Conservation (phyloP, 1,140 invertebrate genomes). For the Leucophenga varia region DNA sequence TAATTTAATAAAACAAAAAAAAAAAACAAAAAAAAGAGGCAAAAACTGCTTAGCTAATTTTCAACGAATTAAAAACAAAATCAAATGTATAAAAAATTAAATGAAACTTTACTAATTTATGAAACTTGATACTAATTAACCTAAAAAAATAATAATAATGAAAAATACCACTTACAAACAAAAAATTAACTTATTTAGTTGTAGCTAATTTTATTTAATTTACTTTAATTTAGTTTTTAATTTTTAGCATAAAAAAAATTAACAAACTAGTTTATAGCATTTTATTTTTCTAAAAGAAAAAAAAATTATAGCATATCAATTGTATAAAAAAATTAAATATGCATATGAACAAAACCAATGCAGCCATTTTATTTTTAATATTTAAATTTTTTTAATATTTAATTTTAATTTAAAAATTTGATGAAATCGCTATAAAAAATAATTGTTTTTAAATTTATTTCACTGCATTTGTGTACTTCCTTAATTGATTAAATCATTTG, state of each 20-base stretch:
- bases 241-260: constrained; percentile 10
- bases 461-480: constrained; percentile 36
- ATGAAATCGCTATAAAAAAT: constrained; percentile 14
- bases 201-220: constrained; percentile 32
- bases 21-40: too few species aligned
- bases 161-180: constrained; percentile 14
- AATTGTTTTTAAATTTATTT: constrained; percentile 7
- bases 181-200: constrained; percentile 48
- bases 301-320: constrained; percentile 43
- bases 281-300: too few species aligned
- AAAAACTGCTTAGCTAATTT: constrained; percentile 46
- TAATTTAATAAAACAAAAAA: too few species aligned
- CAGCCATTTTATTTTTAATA: constrained; percentile 26
- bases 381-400: constrained; percentile 22
- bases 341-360: constrained; percentile 16
- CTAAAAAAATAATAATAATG: not conserved
- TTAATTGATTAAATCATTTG: constrained; percentile 48
- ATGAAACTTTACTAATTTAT: constrained; percentile 42
- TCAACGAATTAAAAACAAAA: constrained; percentile 27
- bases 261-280: not conserved
- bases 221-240: constrained; percentile 13
- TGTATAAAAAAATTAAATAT: constrained; percentile 23
- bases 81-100: constrained; percentile 8
- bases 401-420: constrained; percentile 25
- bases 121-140: constrained; percentile 37